A percentile compares a stretch with the other conserved stretches of the same genome.
phyloP scores from a whole-genome alignment of 2,888 invertebrate genomes.

The Bombylius major region DNA sequence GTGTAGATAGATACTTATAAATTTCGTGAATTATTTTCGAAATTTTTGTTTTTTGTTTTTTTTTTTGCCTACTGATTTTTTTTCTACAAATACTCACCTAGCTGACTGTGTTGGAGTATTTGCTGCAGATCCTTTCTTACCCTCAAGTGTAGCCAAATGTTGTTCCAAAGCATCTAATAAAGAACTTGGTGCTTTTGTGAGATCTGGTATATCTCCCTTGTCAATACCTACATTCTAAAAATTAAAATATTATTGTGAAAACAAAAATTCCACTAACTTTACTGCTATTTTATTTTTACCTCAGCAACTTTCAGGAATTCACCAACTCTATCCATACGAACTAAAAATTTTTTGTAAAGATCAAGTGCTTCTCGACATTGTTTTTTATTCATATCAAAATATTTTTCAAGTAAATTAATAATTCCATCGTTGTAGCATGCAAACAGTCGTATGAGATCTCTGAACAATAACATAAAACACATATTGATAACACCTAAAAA shows the following conservation, averaged over 20 bases:
- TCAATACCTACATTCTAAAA: constrained; percentile 87
- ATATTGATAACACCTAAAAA: constrained; percentile 83
- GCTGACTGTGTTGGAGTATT: constrained; percentile 79
- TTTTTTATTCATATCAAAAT: constrained; percentile 99
- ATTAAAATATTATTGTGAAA: constrained; percentile 31
- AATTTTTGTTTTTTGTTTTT: constrained; percentile 2
- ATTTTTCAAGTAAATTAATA: constrained; percentile 96
- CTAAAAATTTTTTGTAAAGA: constrained; percentile 96
- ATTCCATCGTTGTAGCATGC: constrained; percentile 99
- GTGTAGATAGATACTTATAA: too few relatives aligned
- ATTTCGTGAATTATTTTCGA: not conserved
- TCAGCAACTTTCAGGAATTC: constrained; percentile 88
- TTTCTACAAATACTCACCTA: constrained; percentile 42
- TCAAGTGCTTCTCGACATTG: constrained; percentile 96
- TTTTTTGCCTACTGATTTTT: not conserved
- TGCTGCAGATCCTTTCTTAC: constrained; percentile 75
- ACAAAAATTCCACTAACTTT: constrained; percentile 2
- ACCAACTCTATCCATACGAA: constrained; percentile 95
- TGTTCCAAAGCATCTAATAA: constrained; percentile 93
- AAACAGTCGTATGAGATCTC: constrained; percentile 96
- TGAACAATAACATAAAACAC: constrained; percentile 96
- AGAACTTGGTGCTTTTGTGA: constrained; percentile 96
- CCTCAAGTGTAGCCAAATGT: constrained; percentile 86
- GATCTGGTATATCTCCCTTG: constrained; percentile 95
- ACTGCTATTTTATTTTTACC: constrained; percentile 30